These are phyloP conservation scores for Drosophila mimica DNA, from an alignment of 2,888 invertebrate species.

Conservation along the genomic window DNA sequence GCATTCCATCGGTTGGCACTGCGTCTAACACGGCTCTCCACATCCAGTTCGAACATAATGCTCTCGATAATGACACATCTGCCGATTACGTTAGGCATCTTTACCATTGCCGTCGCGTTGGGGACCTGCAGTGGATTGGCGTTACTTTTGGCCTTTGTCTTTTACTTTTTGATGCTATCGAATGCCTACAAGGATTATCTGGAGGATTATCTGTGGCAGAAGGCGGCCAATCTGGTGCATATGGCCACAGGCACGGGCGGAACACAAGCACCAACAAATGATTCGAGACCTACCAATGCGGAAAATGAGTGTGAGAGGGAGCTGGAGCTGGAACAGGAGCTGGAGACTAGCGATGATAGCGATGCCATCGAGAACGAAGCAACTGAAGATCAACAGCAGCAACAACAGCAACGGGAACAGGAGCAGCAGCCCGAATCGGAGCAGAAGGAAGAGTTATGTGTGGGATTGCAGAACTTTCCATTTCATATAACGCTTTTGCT, in stretches of 20 bases:
- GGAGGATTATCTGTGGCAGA: slow-evolving; percentile 86
- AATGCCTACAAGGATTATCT: slow-evolving; percentile 89
- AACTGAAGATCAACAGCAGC: neutral
- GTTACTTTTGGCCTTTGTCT: slow-evolving; percentile 88
- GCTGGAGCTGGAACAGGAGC: neutral
- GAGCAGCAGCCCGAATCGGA: neutral
- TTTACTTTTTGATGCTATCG: slow-evolving; percentile 90
- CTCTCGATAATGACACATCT: slow-evolving; percentile 89
- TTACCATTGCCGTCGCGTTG: slow-evolving; percentile 88
- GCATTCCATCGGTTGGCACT: slow-evolving; percentile 64
- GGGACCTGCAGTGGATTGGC: slow-evolving; percentile 91
- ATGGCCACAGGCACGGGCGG: slow-evolving; percentile 5
- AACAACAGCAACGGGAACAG: neutral
- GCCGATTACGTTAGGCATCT: slow-evolving; percentile 89
- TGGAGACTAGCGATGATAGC: slow-evolving; percentile 10
- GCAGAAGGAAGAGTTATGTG: slow-evolving; percentile 33
- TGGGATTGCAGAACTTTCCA: slow-evolving; percentile 86
- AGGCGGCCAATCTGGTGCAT: slow-evolving; percentile 79
- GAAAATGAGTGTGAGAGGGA: neutral
- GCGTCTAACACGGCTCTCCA: slow-evolving; percentile 70
- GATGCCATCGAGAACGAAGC: slow-evolving; percentile 6
- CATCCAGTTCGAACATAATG: slow-evolving; percentile 84
- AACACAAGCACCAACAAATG: neutral
- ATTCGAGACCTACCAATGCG: neutral
- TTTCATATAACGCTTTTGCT: slow-evolving; percentile 91